phyloP scores from a whole-genome alignment of 2,113 vertebrate genomes.

The Eclectus roratus region DNA sequence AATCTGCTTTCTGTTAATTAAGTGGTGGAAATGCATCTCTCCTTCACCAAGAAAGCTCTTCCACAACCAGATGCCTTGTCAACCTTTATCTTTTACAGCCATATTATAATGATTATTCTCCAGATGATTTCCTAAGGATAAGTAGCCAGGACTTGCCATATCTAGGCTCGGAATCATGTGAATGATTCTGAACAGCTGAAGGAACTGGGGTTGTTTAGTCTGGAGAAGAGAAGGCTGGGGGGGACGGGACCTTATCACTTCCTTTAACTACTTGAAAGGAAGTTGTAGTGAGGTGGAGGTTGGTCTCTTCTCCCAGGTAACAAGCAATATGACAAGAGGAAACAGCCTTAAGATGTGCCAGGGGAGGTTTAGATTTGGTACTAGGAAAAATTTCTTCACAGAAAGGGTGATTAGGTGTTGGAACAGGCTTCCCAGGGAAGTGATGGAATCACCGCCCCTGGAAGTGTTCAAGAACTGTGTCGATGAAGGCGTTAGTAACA shows the following conservation, averaged over 20 bases:
- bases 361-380: neutral
- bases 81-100: neutral
- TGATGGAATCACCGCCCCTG: neutral
- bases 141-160: neutral
- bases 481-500: neutral
- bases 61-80: neutral
- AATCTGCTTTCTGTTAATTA: constrained; percentile 50
- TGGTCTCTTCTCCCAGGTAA: neutral
- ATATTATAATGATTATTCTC: neutral
- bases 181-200: neutral
- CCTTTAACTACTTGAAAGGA: neutral
- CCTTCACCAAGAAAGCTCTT: neutral
- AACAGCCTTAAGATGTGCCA: neutral
- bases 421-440: neutral
- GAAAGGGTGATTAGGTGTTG: neutral
- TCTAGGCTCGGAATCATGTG: neutral
- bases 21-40: constrained; percentile 1
- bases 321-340: neutral
- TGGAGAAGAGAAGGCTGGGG: neutral
- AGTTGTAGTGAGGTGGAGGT: neutral
- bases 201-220: neutral
- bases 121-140: neutral
- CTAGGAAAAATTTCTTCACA: neutral
- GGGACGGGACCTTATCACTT: neutral
- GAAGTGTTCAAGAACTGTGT: neutral